Conservation (phyloP, 23 tunicate species). For the Botrylloides violaceus region DNA sequence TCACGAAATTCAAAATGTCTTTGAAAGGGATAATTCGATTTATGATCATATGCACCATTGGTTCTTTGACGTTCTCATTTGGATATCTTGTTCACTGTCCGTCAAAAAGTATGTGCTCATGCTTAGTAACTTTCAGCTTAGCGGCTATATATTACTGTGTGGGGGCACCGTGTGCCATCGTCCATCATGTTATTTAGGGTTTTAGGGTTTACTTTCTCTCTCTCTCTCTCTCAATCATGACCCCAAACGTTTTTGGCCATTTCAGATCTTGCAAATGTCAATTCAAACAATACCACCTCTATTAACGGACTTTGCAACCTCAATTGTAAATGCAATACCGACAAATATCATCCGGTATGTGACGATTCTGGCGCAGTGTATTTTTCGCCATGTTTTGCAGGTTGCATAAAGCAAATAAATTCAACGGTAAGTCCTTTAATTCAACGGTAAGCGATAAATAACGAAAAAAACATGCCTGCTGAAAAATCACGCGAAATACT, state of each 20-base stretch:
- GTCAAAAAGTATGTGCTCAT: neutral
- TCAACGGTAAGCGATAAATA: too few relatives aligned
- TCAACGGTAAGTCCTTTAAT: neutral
- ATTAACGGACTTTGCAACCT: neutral
- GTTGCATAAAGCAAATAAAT: neutral
- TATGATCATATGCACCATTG: neutral
- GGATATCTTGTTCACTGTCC: neutral
- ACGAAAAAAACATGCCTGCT: too few relatives aligned
- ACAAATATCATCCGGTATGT: neutral
- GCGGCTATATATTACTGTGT: too few relatives aligned
- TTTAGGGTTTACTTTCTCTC: too few relatives aligned
- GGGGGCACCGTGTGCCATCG: too few relatives aligned
- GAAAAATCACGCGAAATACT: too few relatives aligned
- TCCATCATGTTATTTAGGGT: too few relatives aligned
- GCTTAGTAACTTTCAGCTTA: too few relatives aligned
- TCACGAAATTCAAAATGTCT: neutral
- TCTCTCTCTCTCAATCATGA: too few relatives aligned
- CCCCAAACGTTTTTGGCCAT: too few relatives aligned
- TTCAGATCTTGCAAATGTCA: neutral
- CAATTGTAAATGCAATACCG: neutral
- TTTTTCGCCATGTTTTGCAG: conserved; percentile 6
- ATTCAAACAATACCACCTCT: neutral
- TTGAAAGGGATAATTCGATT: conserved; percentile 3
- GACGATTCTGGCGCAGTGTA: neutral
- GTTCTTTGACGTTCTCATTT: neutral